phyloP scores from a whole-genome alignment of 2,113 vertebrate genomes.

The Glareola pratincola region DNA sequence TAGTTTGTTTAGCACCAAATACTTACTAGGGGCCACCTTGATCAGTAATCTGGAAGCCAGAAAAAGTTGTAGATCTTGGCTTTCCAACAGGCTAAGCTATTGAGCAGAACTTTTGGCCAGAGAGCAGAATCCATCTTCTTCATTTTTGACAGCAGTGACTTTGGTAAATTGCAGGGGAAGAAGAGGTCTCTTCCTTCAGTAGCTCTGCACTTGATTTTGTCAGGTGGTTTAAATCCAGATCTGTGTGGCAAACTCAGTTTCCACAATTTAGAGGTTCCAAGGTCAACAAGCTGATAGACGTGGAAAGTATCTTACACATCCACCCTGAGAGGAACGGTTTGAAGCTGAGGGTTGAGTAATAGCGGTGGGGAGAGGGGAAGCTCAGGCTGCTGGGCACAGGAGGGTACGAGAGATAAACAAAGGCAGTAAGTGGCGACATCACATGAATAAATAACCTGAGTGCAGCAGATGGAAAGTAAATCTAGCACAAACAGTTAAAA shows the following conservation, averaged over 20 bases:
- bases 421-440: neutral
- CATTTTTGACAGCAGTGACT: constrained; percentile 29
- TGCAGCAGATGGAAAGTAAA: neutral
- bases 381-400: neutral
- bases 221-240: constrained; percentile 38
- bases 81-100: constrained; percentile 28
- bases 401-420: neutral
- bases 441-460: neutral
- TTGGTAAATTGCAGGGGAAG: constrained; percentile 39
- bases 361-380: neutral
- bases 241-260: neutral
- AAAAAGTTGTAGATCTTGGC: constrained; percentile 52
- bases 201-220: constrained; percentile 45
- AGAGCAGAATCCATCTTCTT: constrained; percentile 44
- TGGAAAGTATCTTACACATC: neutral
- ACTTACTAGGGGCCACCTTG: constrained; percentile 37
- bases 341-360: neutral
- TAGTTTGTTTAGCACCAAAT: constrained; percentile 36
- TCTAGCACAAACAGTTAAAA: neutral
- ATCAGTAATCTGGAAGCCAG: constrained; percentile 26
- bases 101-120: constrained; percentile 26
- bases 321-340: neutral
- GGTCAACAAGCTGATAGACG: constrained; percentile 32
- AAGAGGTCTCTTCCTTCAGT: constrained; percentile 44
- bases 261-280: constrained; percentile 18